Base-by-base conservation (phyloP, 2,797 vertebrate genomes). In the Schizopygopsis malacanthus region DNA sequence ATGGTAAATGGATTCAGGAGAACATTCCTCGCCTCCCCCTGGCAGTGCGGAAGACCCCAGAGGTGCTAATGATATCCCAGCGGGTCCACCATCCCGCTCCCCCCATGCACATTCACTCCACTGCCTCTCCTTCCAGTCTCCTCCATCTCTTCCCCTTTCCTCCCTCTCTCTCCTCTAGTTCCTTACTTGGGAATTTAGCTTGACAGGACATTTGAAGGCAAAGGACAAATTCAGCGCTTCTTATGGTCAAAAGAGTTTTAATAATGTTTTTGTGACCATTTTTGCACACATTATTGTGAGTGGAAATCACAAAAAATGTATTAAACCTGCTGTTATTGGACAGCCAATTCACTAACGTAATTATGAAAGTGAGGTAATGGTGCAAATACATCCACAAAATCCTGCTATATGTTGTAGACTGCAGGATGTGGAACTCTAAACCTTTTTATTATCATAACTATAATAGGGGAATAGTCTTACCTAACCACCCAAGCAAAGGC, bases 1-100 rank as follows among this genome's bases (percentile, higher is more conserved):
- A 67, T 79, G 87, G 81, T 73, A 78, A 85, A 85, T 61, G 83
- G 83, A 89, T 87, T 81, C 39, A 85, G 85, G 72, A 86, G 85
- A 85, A 87, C 87, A 85, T 87, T 87, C 83, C 79, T 65, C 22
- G 39, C 82, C 81, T 52, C 54, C 12, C 83, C 81, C 84, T 70
- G 88, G 84, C 85, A 88, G 70, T 78, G 61, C 45, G 54, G 79
- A 87, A 86, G 83, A 85, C 81, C 82, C 78, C 70, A 81, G 83
- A 88, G 87, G 89, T 85, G 88, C 75, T 89, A 91, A 89, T 90
- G 88, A 88, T 87, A 71, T 86, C 84, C 71, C 88, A 90, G 84
- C 86, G 77, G 87, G 84, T 85, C 65, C 65, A 70, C 80, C 79
- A 9, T 28, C 28, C 82, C 11, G 4, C 50, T 86, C 54, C 67